Evolutionary conservation across 2,113 vertebrate species (phyloP).

Genomic region (Tychaedon coryphoeus): DNA sequence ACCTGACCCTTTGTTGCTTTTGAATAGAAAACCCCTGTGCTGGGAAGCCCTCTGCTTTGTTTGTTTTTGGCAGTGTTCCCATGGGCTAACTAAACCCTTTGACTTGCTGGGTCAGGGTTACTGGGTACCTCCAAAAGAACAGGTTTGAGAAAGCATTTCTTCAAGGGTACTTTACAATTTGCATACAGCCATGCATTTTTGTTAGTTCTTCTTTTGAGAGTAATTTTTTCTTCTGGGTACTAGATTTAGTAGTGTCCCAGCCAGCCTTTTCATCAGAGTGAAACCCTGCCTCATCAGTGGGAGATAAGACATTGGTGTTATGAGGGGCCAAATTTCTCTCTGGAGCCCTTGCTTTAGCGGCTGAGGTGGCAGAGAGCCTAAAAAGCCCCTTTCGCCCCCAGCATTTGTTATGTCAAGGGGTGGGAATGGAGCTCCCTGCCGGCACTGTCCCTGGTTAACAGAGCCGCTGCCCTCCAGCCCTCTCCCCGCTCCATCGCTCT

Average conservation of each 20-base stretch:
- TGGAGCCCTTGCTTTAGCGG: background rate
- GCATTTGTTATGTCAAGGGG: background rate
- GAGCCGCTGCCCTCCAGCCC: background rate
- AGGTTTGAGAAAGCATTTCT: background rate
- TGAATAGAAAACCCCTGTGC: background rate
- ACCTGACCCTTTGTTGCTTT: background rate
- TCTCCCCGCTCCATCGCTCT: background rate
- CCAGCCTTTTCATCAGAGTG: background rate
- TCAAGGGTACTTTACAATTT: background rate
- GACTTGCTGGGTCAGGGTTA: background rate
- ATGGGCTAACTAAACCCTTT: background rate
- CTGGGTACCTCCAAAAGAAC: background rate
- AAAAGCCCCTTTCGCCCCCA: background rate
- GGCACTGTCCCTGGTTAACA: background rate
- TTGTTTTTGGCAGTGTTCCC: background rate
- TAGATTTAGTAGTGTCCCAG: background rate
- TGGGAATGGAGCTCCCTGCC: background rate
- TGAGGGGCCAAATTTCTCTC: background rate
- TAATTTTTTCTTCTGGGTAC: background rate
- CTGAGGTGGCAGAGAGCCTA: background rate
- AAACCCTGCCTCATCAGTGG: background rate
- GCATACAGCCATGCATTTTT: background rate
- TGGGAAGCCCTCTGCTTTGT: background rate
- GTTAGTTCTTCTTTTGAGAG: background rate
- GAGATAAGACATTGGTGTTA: background rate